These are phyloP conservation scores for Camponotus fellah DNA, from an alignment of 2,888 invertebrate species.

Conservation along the genomic window DNA sequence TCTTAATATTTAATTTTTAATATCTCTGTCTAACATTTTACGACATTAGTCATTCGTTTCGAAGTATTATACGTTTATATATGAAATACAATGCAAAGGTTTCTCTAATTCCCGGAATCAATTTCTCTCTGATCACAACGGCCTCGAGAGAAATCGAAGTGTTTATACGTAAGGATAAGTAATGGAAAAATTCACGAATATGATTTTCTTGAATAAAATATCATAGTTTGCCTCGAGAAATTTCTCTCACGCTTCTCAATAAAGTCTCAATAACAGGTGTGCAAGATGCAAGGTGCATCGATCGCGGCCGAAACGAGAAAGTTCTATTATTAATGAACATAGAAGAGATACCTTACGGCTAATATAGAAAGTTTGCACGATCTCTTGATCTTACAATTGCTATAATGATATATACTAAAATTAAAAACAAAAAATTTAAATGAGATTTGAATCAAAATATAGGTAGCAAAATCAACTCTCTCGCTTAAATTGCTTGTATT, in stretches of 20 bases:
- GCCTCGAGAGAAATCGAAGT: conserved; percentile 26
- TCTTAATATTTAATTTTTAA: not conserved
- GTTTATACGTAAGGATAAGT: not conserved
- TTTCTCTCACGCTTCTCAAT: conserved; percentile 47
- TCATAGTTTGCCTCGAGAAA: conserved; percentile 21
- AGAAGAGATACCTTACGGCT: conserved; percentile 21
- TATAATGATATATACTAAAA: not conserved
- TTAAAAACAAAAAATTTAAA: conserved; percentile 32
- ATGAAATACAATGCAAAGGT: not conserved
- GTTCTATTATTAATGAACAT: conserved; percentile 49
- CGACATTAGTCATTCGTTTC: not conserved
- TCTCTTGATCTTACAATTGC: conserved; percentile 31
- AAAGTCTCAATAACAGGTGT: conserved; percentile 32
- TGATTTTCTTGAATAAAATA: not conserved
- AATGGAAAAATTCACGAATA: conserved; percentile 5
- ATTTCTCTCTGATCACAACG: conserved; percentile 27
- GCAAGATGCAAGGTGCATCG: conserved; percentile 39
- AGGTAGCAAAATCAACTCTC: not conserved
- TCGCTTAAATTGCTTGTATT: not conserved
- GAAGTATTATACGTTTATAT: not conserved
- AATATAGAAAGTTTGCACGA: conserved; percentile 39
- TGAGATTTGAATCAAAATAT: not conserved
- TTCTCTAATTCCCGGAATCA: not conserved
- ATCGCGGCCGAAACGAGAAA: conserved; percentile 44
- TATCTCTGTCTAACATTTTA: not conserved